A percentile compares a stretch with the other conserved stretches of the same genome.
Conservation (phyloP, 1,140 invertebrate genomes). For the Chelonus insularis region DNA sequence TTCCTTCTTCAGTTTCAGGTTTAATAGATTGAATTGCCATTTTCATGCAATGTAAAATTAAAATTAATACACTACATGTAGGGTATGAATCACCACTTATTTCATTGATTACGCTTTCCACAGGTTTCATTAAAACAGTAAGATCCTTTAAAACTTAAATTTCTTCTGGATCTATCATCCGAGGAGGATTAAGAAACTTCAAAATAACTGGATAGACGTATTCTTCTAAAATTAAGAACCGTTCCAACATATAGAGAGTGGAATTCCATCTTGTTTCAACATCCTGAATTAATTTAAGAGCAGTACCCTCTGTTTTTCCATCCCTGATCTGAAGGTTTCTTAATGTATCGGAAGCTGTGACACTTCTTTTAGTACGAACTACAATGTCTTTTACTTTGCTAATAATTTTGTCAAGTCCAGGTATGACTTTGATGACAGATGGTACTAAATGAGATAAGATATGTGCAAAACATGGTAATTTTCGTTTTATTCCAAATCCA, state of each 20-base stretch:
- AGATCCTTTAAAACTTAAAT: conserved; percentile 39
- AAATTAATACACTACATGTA: conserved; percentile 52
- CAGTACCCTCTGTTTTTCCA: conserved; percentile 28
- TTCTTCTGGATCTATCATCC: conserved; percentile 44
- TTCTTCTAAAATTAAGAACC: conserved; percentile 37
- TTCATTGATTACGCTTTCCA: conserved; percentile 51
- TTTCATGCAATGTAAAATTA: conserved; percentile 46
- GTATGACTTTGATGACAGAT: too few relatives aligned
- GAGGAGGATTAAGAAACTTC: conserved; percentile 40
- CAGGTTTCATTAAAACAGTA: conserved; percentile 40
- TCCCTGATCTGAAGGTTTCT: conserved; percentile 26
- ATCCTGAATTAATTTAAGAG: conserved; percentile 37
- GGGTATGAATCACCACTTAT: conserved; percentile 53
- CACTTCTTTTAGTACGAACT: conserved; percentile 26
- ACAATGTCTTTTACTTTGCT: conserved; percentile 30
- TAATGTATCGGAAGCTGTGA: conserved; percentile 19
- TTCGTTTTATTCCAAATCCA: too few relatives aligned
- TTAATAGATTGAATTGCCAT: conserved; percentile 39
- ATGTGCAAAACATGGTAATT: too few relatives aligned
- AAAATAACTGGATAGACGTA: conserved; percentile 43
- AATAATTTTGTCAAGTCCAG: too few relatives aligned
- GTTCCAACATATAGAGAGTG: conserved; percentile 40
- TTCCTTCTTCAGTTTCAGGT: conserved; percentile 29
- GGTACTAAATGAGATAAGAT: too few relatives aligned
- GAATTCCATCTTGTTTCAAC: conserved; percentile 48